phyloP scores from a whole-genome alignment of 2,113 vertebrate species.

The Todiramphus saurophagus region DNA sequence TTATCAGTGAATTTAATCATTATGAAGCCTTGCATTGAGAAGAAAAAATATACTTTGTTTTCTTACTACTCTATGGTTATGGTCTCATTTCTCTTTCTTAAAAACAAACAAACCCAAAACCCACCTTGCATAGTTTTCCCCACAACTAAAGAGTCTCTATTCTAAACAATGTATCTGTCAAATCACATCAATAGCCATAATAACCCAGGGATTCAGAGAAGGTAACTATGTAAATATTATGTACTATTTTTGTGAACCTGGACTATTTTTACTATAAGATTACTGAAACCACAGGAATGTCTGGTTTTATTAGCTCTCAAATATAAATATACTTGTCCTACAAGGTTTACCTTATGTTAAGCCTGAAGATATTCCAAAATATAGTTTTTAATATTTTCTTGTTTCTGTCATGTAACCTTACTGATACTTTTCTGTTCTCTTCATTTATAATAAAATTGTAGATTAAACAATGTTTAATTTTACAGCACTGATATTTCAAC shows the following conservation, averaged over 20 bases:
- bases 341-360: not conserved
- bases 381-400: not conserved
- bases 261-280: not conserved
- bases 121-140: not conserved
- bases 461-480: not conserved
- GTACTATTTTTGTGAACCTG: not conserved
- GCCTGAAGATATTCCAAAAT: not conserved
- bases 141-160: not conserved
- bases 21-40: not conserved
- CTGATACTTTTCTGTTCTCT: not conserved
- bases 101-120: not conserved
- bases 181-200: not conserved
- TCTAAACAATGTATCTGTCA: not conserved
- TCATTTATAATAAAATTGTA: not conserved
- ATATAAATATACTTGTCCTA: not conserved
- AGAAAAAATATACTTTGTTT: not conserved
- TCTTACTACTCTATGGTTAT: not conserved
- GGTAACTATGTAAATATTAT: not conserved
- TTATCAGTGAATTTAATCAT: not conserved
- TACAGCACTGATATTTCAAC: not conserved
- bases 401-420: not conserved
- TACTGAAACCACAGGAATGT: not conserved
- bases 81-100: not conserved
- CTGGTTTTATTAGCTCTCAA: not conserved
- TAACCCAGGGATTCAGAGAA: not conserved